Conservation (phyloP, 2,113 vertebrate species). For the Strix uralensis region DNA sequence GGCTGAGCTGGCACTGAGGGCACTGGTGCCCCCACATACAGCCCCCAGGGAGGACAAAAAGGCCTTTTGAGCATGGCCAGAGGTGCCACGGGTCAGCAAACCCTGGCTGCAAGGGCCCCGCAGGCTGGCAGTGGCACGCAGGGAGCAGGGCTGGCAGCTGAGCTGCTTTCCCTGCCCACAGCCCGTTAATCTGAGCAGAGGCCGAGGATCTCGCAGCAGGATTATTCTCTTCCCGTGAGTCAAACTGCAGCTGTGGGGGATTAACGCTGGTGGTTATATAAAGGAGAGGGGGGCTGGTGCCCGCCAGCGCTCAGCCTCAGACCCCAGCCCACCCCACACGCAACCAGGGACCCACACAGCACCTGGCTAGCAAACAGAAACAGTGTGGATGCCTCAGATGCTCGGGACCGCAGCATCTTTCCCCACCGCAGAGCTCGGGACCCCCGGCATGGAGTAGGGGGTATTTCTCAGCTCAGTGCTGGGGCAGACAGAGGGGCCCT, state of each 20-base stretch:
- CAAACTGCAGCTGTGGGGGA: conserved; percentile 4
- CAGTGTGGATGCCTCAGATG: fast-evolving
- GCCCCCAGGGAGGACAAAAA: neutral
- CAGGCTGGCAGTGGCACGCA: neutral
- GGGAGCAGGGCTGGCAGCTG: neutral
- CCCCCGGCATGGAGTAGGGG: neutral
- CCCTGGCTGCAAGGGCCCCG: fast-evolving
- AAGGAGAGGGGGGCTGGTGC: conserved; percentile 7
- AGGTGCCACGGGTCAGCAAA: neutral
- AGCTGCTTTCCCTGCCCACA: neutral
- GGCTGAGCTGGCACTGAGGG: neutral
- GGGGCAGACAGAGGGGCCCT: neutral
- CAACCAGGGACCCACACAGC: neutral
- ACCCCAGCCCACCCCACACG: neutral
- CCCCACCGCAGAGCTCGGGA: fast-evolving
- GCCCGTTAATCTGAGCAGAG: conserved; percentile 3
- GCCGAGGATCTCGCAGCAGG: neutral
- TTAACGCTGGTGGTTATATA: conserved; percentile 31
- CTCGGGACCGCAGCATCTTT: fast-evolving
- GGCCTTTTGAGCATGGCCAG: neutral
- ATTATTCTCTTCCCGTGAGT: conserved; percentile 8
- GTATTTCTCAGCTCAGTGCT: neutral
- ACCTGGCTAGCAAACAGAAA: too few species aligned
- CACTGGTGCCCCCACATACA: fast-evolving
- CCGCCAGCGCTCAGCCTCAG: neutral